A percentile compares a stretch with the other conserved stretches of the same genome.
These are phyloP conservation scores for Lithophane leautieri DNA, from an alignment of 2,888 invertebrate genomes.

Conservation along the genomic window DNA sequence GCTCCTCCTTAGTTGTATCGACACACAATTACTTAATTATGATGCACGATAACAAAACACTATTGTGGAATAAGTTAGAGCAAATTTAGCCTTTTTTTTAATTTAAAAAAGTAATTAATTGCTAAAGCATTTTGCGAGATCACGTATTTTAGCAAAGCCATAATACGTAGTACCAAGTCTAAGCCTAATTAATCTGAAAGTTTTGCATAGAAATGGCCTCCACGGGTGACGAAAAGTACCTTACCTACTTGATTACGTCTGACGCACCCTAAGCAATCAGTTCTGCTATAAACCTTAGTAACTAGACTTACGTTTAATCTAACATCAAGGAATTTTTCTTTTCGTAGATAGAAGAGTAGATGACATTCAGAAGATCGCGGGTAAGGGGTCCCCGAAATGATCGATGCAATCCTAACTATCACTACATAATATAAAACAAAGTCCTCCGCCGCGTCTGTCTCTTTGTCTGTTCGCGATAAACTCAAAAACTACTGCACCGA, in stretches of 20 bases:
- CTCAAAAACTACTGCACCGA: too few species aligned
- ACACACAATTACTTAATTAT: not conserved
- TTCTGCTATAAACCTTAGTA: not conserved
- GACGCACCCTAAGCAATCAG: not conserved
- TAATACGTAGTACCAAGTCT: not conserved
- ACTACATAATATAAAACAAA: too few species aligned
- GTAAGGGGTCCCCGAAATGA: too few species aligned
- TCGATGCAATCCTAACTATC: too few species aligned
- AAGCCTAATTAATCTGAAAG: not conserved
- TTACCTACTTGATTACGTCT: not conserved
- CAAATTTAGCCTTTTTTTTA: not conserved
- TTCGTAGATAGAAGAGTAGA: not conserved
- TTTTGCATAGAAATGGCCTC: constrained; percentile 19
- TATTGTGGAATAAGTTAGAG: not conserved
- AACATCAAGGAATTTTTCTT: not conserved
- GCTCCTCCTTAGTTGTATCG: not conserved
- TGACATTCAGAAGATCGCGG: not conserved
- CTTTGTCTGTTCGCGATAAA: too few species aligned
- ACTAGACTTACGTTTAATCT: not conserved
- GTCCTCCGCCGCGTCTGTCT: too few species aligned
- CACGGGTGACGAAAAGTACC: not conserved
- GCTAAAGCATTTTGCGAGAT: not conserved
- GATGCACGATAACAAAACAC: not conserved
- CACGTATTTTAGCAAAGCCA: not conserved
- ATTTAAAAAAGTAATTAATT: not conserved